These are phyloP conservation scores for Stegana nigrithorax DNA, from an alignment of 2,888 invertebrate species.

Conservation along the genomic window DNA sequence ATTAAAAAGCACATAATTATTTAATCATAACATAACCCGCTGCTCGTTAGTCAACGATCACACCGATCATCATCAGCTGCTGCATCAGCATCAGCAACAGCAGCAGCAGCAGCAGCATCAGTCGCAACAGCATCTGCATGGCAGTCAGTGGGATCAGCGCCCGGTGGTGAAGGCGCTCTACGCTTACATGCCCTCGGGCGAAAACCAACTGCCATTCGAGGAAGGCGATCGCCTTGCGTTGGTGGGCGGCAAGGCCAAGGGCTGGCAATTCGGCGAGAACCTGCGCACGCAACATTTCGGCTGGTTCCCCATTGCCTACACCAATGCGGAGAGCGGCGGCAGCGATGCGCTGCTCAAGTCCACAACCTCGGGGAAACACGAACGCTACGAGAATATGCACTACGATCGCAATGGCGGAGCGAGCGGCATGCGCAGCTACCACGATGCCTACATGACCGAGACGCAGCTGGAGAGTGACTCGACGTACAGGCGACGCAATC, in stretches of 20 bases:
- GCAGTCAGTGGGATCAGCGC: constrained; percentile 74
- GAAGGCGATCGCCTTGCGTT: constrained; percentile 90
- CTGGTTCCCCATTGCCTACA: constrained; percentile 97
- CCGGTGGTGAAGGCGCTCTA: constrained; percentile 87
- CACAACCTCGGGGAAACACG: constrained; percentile 20
- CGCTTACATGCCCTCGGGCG: constrained; percentile 88
- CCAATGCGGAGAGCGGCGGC: constrained; percentile 79
- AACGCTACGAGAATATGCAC: constrained; percentile 64
- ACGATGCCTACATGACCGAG: constrained; percentile 53
- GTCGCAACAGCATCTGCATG: constrained; percentile 21
- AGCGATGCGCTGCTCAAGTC: constrained; percentile 16
- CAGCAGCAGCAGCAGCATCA: constrained; percentile 35
- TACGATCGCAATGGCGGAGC: constrained; percentile 53
- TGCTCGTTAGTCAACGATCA: constrained; percentile 46
- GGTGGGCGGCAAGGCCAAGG: constrained; percentile 91
- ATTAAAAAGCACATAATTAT: too few species aligned
- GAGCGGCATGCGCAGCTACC: constrained; percentile 52
- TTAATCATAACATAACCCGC: neutral
- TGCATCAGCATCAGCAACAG: constrained; percentile 29
- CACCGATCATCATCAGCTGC: constrained; percentile 15
- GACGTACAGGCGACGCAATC: constrained; percentile 57
- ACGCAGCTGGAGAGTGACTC: constrained; percentile 57
- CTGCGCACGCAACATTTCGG: constrained; percentile 90
- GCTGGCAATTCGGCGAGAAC: constrained; percentile 98
- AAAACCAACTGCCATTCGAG: constrained; percentile 91